phyloP scores from a whole-genome alignment of 1,140 invertebrate genomes.

The Xylocopa sonorina region DNA sequence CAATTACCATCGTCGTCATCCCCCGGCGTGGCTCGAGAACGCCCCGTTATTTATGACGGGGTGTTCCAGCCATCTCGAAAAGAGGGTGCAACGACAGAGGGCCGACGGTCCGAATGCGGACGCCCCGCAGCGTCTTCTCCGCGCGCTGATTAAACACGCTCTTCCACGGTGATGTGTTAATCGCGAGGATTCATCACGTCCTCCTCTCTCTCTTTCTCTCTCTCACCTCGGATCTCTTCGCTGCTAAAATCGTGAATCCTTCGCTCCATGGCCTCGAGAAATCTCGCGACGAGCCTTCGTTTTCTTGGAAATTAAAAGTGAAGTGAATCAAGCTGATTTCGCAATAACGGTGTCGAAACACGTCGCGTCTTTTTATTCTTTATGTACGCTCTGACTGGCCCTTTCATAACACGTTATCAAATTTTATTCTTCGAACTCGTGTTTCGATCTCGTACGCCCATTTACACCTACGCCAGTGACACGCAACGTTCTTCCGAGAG shows the following conservation, averaged over 20 bases:
- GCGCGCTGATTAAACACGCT: slow-evolving; percentile 78
- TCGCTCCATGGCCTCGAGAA: not conserved
- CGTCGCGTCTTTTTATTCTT: no score
- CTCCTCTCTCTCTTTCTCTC: slow-evolving; percentile 57
- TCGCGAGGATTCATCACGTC: slow-evolving; percentile 77
- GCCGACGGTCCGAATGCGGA: slow-evolving; percentile 71
- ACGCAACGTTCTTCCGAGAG: no score
- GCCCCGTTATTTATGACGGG: slow-evolving; percentile 75
- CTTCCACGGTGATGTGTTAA: slow-evolving; percentile 78
- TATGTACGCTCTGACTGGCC: no score
- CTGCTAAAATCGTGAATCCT: not conserved
- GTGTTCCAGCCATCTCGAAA: slow-evolving; percentile 65
- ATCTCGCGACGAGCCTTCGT: not conserved
- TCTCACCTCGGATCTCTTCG: slow-evolving; percentile 12
- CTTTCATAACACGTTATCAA: not conserved
- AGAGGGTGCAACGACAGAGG: slow-evolving; percentile 70
- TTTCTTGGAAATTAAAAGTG: slow-evolving; percentile 19
- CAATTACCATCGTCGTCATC: slow-evolving; percentile 76
- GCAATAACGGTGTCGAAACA: not conserved
- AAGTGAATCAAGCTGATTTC: not conserved
- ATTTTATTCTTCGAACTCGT: not conserved
- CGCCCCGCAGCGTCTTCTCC: slow-evolving; percentile 77
- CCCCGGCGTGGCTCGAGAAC: slow-evolving; percentile 65
- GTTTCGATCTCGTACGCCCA: slow-evolving; percentile 1
- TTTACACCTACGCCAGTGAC: not conserved